Evolutionary conservation across 2,797 vertebrate genomes (phyloP), one percentile per base, ranked within the genome.

Genomic region (Microtus obscurus): DNA sequence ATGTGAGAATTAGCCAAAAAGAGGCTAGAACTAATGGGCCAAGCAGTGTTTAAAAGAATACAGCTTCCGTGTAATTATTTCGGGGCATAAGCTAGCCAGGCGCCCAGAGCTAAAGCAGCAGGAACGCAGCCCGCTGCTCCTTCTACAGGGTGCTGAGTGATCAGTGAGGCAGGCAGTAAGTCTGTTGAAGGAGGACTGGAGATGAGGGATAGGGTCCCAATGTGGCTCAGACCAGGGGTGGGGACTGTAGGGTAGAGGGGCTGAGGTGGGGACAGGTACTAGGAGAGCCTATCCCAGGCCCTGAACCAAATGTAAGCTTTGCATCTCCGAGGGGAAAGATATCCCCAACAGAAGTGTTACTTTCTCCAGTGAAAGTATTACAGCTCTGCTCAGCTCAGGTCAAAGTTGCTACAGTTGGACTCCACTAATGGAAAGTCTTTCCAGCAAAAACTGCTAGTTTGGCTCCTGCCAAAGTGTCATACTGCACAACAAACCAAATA

Each of bases 21-120:
- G 48, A 13, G 48, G 48, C 0, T 51, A 51, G 12, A 51, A 13
- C 13, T 51, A 51, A 51, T 13, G 48, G 48, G 12, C 12, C 48
- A 51, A 51, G 48, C 48, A 13, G 12, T 51, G 48, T 51, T 51
- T 51, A 51, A 51, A 51, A 51, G 48, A 51, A 51, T 51, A 51
- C 48, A 51, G 0, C 13, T 51, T 51, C 13, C 48, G 0, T 51
- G 48, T 51, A 51, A 51, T 13, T 51, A 13, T 51, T 51, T 51
- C 3, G 12, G 48, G 48, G 12, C 48, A 51, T 51, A 51, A 51
- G 13, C 48, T 51, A 51, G 48, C 12, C 48, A 51, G 48, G 48
- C 3, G 48, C 48, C 48, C 0, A 3, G 48, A 51, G 48, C 48
- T 1, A n/a, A n/a, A n/a, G 48, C 2, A 1, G 48, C 48, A 51